A percentile compares a stretch with the other conserved stretches of the same genome.
phyloP scores from a whole-genome alignment of 2,888 invertebrate species.

The Drymonia ruficornis region DNA sequence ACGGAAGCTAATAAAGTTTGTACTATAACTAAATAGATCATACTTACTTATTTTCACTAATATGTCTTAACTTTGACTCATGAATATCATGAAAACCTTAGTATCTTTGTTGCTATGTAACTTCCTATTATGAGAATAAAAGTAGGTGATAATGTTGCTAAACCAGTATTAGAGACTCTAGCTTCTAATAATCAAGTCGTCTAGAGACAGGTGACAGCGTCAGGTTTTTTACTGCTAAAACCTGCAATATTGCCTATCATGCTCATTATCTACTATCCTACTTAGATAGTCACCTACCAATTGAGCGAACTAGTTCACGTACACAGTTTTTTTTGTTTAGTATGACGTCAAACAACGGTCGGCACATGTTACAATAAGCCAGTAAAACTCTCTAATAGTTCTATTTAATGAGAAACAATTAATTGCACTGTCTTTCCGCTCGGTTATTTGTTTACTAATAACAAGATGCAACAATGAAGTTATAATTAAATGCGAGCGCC shows the following conservation, averaged over 20 bases:
- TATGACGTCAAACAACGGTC: too few relatives aligned
- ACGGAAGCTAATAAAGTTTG: too few relatives aligned
- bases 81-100: too few relatives aligned
- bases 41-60: not conserved
- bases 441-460: conserved; percentile 73
- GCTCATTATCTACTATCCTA: not conserved
- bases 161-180: not conserved
- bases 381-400: conserved; percentile 11
- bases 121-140: too few relatives aligned
- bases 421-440: conserved; percentile 46
- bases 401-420: conserved; percentile 51
- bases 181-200: not conserved
- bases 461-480: conserved; percentile 44
- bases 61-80: too few relatives aligned
- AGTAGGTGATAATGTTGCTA: not conserved
- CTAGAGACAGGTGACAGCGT: not conserved
- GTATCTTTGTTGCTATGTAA: too few relatives aligned
- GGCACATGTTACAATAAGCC: not conserved
- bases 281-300: conserved; percentile 5
- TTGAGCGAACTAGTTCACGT: conserved; percentile 6
- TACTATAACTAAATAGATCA: too few relatives aligned
- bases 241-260: not conserved
- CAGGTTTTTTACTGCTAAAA: not conserved
- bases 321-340: conserved; percentile 2
- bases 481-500: conserved; percentile 65